Conservation (phyloP, 2,888 invertebrate species). For the Drosophila anomalipes region DNA sequence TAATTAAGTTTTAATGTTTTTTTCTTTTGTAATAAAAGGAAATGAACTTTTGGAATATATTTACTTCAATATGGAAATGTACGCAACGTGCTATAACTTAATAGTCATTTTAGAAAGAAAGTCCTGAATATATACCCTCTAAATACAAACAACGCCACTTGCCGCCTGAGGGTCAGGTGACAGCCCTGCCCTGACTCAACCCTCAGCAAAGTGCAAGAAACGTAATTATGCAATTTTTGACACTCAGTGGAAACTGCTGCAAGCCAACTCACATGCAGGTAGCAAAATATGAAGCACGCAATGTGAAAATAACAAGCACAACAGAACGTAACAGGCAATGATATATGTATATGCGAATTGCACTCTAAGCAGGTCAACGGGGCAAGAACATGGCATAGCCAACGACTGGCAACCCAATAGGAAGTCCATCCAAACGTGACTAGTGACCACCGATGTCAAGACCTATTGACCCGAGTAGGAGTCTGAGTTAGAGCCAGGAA, state of each 20-base stretch:
- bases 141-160: not conserved
- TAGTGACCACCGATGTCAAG: constrained; percentile 33
- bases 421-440: constrained; percentile 48
- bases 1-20: not conserved
- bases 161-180: constrained; percentile 9
- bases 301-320: constrained; percentile 61
- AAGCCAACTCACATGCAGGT: constrained; percentile 70
- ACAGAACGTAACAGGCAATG: constrained; percentile 49
- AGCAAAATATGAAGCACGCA: constrained; percentile 69
- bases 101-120: not conserved
- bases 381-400: constrained; percentile 35
- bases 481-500: constrained; percentile 4
- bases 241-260: constrained; percentile 59
- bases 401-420: constrained; percentile 56
- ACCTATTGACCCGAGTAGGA: constrained; percentile 52
- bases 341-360: constrained; percentile 59
- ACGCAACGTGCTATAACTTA: not conserved
- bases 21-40: not conserved
- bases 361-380: constrained; percentile 71
- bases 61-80: not conserved
- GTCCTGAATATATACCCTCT: not conserved
- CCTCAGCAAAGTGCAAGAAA: constrained; percentile 42
- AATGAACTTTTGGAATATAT: not conserved
- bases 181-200: constrained; percentile 42
- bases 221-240: constrained; percentile 77